Conservation (phyloP, 2,113 vertebrate genomes). For the Mungos mungo region DNA sequence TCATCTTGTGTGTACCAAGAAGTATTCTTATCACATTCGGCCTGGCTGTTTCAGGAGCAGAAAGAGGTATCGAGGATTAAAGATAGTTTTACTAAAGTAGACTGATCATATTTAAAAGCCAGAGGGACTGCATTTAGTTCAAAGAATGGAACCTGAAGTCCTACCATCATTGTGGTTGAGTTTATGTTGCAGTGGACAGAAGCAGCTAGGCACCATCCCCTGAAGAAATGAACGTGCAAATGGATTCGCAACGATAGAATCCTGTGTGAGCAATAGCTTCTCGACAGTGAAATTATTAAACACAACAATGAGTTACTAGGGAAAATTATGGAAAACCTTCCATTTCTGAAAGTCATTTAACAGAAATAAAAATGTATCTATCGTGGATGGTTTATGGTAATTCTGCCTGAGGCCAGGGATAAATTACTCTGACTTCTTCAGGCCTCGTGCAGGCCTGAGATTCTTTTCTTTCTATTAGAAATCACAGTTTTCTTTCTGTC, state of each 20-base stretch:
- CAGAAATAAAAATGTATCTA: constrained; percentile 49
- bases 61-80: constrained; percentile 5
- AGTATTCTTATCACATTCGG: not conserved
- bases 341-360: constrained; percentile 67
- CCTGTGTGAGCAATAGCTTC: constrained; percentile 44
- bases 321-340: constrained; percentile 69
- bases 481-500: constrained; percentile 58
- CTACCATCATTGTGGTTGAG: not conserved
- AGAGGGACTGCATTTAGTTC: not conserved
- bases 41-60: not conserved
- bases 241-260: not conserved
- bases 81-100: not conserved
- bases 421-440: constrained; percentile 67
- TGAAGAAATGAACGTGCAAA: constrained; percentile 1
- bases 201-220: not conserved
- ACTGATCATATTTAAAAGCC: constrained; percentile 3
- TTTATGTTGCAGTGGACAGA: not conserved
- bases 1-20: not conserved
- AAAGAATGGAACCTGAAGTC: not conserved
- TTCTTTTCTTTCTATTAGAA: constrained; percentile 72
- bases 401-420: constrained; percentile 48
- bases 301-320: constrained; percentile 63
- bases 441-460: not conserved
- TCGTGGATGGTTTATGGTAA: constrained; percentile 66
- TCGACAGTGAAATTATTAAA: constrained; percentile 70